Evolutionary conservation across 2,113 vertebrate species (phyloP).

Genomic region (Camelus dromedarius): DNA sequence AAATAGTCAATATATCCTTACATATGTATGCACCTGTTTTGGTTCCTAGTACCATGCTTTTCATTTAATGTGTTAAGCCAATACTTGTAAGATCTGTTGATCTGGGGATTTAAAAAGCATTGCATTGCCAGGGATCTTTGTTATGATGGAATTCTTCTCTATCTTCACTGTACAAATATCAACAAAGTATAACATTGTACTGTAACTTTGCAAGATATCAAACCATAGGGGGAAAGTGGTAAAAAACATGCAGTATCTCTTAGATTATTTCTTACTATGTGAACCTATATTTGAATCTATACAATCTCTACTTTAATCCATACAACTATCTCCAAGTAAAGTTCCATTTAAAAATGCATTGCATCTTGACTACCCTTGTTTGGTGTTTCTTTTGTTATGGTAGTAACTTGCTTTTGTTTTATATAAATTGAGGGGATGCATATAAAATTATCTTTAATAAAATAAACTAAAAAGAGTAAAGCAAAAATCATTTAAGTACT

Average conservation of each 20-base stretch:
- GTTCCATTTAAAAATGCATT: neutral
- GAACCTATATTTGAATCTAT: too few relatives aligned
- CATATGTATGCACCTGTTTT: neutral
- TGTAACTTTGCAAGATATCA: neutral
- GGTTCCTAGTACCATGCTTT: neutral
- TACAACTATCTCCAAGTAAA: neutral
- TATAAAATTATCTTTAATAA: neutral
- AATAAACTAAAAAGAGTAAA: neutral
- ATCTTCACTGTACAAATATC: neutral
- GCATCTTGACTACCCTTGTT: neutral
- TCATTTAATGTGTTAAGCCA: neutral
- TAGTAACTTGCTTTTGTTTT: neutral
- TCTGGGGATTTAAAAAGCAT: neutral
- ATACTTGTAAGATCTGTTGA: neutral
- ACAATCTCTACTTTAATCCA: neutral
- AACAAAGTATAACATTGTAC: neutral
- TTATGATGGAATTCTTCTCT: neutral
- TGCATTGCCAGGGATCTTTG: neutral
- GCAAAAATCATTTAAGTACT: neutral
- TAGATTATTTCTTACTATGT: neutral
- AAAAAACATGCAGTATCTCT: neutral
- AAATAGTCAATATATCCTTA: neutral
- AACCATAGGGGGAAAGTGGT: neutral
- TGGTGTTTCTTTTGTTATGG: neutral
- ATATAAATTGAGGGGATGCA: neutral